Percentiles rank a stretch among this genome's conserved stretches.
These are phyloP conservation scores for Araneus ventricosus DNA, from an alignment of 1,140 invertebrate genomes.

Conservation along the genomic window DNA sequence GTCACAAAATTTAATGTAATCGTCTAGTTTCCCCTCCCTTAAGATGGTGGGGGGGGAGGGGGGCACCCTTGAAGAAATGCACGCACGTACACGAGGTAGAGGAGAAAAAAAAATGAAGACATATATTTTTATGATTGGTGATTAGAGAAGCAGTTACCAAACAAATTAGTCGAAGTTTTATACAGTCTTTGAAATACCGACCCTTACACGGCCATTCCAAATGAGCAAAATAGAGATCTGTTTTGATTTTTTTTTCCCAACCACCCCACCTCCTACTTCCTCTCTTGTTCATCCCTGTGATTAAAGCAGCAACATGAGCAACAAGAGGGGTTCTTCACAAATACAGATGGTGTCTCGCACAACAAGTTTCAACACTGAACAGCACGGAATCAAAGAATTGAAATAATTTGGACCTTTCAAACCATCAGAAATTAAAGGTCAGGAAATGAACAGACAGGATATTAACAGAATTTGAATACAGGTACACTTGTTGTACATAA, in stretches of 20 bases:
- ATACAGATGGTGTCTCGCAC: too few species aligned
- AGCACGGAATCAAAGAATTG: too few species aligned
- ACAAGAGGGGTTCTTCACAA: constrained; percentile 23
- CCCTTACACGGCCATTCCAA: background rate
- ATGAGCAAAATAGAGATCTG: background rate
- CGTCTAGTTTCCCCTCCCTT: too few species aligned
- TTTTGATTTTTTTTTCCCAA: background rate
- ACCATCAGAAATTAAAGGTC: too few species aligned
- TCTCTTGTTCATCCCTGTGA: background rate
- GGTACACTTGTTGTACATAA: too few species aligned
- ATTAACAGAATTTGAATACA: too few species aligned
- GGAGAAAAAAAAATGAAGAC: background rate
- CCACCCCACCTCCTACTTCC: background rate
- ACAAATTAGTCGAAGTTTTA: constrained; percentile 56
- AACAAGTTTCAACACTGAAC: too few species aligned
- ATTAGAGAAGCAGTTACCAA: constrained; percentile 51
- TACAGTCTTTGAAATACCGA: constrained; percentile 15
- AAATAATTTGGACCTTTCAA: too few species aligned
- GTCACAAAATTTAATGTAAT: too few species aligned
- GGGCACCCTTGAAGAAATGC: too few species aligned
- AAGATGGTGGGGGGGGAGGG: too few species aligned
- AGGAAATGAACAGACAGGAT: too few species aligned
- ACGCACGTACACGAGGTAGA: background rate
- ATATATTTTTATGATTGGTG: constrained; percentile 12
- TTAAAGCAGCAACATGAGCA: background rate